Conservation (phyloP, 2,113 vertebrate genomes). For the Callipepla californica region DNA sequence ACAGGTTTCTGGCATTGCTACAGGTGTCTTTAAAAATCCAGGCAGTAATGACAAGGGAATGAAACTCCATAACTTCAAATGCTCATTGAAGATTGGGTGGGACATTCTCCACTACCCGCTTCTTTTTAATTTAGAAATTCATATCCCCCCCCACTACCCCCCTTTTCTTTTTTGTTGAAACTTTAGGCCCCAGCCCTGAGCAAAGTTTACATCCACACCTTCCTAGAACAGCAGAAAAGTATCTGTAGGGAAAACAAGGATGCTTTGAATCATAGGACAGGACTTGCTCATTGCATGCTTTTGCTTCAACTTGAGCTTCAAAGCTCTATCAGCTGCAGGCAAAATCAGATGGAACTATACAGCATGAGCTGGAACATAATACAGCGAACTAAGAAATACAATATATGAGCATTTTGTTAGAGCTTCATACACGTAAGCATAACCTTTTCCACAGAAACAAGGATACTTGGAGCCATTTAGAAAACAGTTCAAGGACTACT, state of each 20-base stretch:
- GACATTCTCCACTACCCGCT: neutral
- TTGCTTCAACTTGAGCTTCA: neutral
- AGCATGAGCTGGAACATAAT: neutral
- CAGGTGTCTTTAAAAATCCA: neutral
- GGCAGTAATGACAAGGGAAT: neutral
- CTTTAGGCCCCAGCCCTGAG: neutral
- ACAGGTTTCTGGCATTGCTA: neutral
- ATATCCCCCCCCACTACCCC: too few relatives aligned
- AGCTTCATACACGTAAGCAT: neutral
- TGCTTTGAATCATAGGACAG: fast-evolving
- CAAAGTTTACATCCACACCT: neutral
- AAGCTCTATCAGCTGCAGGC: neutral
- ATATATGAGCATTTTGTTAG: neutral
- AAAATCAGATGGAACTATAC: neutral
- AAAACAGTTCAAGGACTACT: neutral
- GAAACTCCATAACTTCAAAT: neutral
- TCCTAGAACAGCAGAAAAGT: neutral
- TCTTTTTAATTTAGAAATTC: neutral
- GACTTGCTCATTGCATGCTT: neutral
- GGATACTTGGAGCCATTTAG: neutral
- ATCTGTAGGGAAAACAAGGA: neutral
- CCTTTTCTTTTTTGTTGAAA: neutral
- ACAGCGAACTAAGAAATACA: neutral
- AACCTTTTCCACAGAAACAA: neutral
- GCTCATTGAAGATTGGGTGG: too few relatives aligned